Conservation (phyloP, 2,797 vertebrate species). For the Darevskia nairensis region DNA sequence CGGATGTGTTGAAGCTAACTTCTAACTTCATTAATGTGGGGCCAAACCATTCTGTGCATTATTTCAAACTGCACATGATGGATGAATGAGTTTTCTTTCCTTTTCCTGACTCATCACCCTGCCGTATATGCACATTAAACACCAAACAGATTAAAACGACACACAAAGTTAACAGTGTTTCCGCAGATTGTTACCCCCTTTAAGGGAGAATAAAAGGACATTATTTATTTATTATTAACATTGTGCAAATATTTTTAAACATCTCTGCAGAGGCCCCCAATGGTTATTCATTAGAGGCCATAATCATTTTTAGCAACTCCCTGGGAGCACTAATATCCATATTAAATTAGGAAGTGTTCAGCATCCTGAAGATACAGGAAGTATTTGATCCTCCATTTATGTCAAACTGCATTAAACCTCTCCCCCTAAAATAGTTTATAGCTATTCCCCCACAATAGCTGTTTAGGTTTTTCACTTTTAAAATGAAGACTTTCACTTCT, state of each 20-base stretch:
- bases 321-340: conserved; percentile 4
- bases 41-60: neutral
- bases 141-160: conserved; percentile 54
- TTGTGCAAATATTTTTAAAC: conserved; percentile 41
- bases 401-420: conserved; percentile 44
- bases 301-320: conserved; percentile 21
- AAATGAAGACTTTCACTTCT: conserved; percentile 15
- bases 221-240: neutral
- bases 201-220: conserved; percentile 54
- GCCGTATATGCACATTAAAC: conserved; percentile 54
- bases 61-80: neutral
- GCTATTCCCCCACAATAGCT: conserved; percentile 47
- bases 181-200: conserved; percentile 59
- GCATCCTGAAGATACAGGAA: conserved; percentile 53
- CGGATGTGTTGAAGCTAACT: neutral
- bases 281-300: neutral
- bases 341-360: conserved; percentile 47
- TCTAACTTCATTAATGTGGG: neutral
- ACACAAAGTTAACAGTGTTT: conserved; percentile 50
- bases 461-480: neutral
- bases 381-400: conserved; percentile 59
- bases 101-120: neutral
- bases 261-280: conserved; percentile 36
- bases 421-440: conserved; percentile 60
- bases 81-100: neutral